These are phyloP conservation scores for Metalampra italica DNA, from an alignment of 2,888 invertebrate species.

Conservation along the genomic window DNA sequence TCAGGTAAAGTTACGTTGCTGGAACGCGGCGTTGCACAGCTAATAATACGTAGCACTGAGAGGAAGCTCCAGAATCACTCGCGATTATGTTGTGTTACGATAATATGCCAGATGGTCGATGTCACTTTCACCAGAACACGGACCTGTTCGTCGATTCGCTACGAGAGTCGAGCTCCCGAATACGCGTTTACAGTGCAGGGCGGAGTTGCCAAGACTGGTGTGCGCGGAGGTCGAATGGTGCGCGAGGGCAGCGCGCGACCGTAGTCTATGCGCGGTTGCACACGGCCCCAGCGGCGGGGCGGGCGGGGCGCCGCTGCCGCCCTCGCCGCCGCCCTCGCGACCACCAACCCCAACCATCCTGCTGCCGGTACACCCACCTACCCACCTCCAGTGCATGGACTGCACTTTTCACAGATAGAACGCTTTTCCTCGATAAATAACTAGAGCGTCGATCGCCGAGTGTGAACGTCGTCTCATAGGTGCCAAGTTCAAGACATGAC, in stretches of 20 bases:
- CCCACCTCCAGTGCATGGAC: slow-evolving; percentile 19
- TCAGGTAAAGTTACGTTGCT: slow-evolving; percentile 76
- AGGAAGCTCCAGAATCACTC: slow-evolving; percentile 61
- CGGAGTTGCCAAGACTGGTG: slow-evolving; percentile 71
- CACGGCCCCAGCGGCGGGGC: slow-evolving; percentile 76
- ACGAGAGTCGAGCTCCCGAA: slow-evolving; percentile 74
- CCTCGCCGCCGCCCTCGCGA: slow-evolving; percentile 39
- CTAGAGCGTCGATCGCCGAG: not conserved
- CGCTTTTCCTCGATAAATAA: not conserved
- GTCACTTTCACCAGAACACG: slow-evolving; percentile 69
- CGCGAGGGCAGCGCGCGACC: slow-evolving; percentile 65
- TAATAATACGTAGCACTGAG: slow-evolving; percentile 66
- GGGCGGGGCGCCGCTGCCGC: slow-evolving; percentile 30
- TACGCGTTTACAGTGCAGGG: slow-evolving; percentile 72
- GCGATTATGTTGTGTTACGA: slow-evolving; percentile 33
- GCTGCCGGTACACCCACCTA: too few species aligned
- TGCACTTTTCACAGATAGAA: not conserved
- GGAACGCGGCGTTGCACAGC: slow-evolving; percentile 64
- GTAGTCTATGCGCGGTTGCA: slow-evolving; percentile 76
- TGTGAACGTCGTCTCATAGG: not conserved
- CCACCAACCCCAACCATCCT: slow-evolving; percentile 27
- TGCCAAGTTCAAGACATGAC: slow-evolving; percentile 11
- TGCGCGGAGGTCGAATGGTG: slow-evolving; percentile 77
- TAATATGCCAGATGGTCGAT: slow-evolving; percentile 31
- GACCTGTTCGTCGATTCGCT: slow-evolving; percentile 78